These are phyloP conservation scores for Geotrupes spiniger DNA, from an alignment of 2,888 invertebrate genomes.

Conservation along the genomic window DNA sequence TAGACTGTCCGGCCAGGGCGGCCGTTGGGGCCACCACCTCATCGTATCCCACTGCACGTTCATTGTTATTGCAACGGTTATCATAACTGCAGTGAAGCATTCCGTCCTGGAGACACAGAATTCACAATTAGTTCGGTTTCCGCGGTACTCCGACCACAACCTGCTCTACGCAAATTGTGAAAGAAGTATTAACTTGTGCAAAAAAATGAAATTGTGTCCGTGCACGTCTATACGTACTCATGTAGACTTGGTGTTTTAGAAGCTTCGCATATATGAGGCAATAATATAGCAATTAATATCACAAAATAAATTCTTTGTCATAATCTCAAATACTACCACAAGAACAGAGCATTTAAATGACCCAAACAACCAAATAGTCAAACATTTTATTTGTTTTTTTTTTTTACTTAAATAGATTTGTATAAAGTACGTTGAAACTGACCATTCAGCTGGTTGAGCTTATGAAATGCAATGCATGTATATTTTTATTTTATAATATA, in stretches of 20 bases:
- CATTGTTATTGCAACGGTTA: conserved; percentile 49
- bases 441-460: too few relatives aligned
- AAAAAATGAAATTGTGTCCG: conserved; percentile 12
- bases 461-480: too few relatives aligned
- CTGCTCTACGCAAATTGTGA: conserved; percentile 23
- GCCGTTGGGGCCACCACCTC: conserved; percentile 44
- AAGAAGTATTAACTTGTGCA: conserved; percentile 17
- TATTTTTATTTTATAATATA: too few relatives aligned
- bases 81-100: conserved; percentile 52
- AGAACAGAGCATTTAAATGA: too few relatives aligned
- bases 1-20: conserved; percentile 29
- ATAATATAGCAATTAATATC: background rate
- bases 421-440: too few relatives aligned
- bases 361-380: too few relatives aligned
- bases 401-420: too few relatives aligned
- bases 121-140: conserved; percentile 8
- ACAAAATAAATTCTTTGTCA: too few relatives aligned
- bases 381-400: too few relatives aligned
- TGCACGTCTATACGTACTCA: conserved; percentile 4
- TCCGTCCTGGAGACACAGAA: conserved; percentile 47
- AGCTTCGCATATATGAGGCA: conserved; percentile 5
- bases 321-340: too few relatives aligned
- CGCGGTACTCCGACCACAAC: conserved; percentile 18
- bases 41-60: conserved; percentile 47
- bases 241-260: conserved; percentile 6